Percentiles rank a stretch among this genome's conserved stretches.
Conservation (phyloP, 35 echinoderm and acorn worm species). For the Acanthaster planci region DNA sequence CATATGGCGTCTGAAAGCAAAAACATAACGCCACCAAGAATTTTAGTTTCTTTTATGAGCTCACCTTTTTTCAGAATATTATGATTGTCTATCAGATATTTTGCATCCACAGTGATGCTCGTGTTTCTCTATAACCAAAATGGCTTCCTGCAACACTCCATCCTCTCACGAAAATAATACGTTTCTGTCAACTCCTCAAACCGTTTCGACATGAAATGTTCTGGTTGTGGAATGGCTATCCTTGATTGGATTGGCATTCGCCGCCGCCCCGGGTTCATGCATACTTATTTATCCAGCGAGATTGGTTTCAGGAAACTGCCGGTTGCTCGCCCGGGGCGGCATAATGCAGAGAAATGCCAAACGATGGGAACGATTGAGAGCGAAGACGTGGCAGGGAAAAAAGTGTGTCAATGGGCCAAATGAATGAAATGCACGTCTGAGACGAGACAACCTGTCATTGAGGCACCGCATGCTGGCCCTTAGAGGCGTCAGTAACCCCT, state of each 20-base stretch:
- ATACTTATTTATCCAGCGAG: not conserved
- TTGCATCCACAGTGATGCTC: too few relatives aligned
- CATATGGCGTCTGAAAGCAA: too few relatives aligned
- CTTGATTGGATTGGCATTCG: not conserved
- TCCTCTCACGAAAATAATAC: not conserved
- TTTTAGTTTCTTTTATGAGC: too few relatives aligned
- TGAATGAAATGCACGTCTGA: too few relatives aligned
- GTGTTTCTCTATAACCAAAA: too few relatives aligned
- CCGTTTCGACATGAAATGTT: not conserved
- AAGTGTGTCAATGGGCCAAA: not conserved
- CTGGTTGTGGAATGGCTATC: not conserved
- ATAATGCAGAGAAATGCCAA: not conserved
- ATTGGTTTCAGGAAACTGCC: not conserved
- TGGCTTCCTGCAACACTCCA: too few relatives aligned
- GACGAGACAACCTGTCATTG: too few relatives aligned
- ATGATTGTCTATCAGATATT: too few relatives aligned
- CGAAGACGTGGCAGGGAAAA: not conserved
- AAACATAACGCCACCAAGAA: too few relatives aligned
- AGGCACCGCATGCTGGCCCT: not conserved
- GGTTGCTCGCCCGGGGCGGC: not conserved
- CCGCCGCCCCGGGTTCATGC: not conserved
- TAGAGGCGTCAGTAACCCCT: not conserved
- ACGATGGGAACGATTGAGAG: not conserved
- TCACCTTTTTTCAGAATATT: too few relatives aligned
- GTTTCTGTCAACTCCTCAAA: not conserved